phyloP scores from a whole-genome alignment of 2,888 invertebrate species.

The Colostygia pectinataria region DNA sequence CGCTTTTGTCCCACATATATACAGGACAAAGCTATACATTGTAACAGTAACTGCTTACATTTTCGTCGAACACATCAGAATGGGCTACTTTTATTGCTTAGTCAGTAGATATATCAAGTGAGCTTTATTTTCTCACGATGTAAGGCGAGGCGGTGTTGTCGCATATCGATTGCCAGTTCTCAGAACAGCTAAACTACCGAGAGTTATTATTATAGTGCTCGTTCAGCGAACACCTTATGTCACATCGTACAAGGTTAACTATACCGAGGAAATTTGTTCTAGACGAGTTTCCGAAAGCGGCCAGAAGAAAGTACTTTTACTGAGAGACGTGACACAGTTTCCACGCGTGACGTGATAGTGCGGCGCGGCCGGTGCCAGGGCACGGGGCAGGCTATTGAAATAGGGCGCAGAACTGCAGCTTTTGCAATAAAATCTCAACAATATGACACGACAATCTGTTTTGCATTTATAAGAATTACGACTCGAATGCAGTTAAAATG shows the following conservation, averaged over 20 bases:
- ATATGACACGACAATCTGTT: constrained; percentile 16
- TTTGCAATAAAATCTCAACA: constrained; percentile 23
- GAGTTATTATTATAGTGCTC: constrained; percentile 68
- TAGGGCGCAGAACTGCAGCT: constrained; percentile 42
- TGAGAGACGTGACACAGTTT: constrained; percentile 78
- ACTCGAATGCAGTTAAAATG: constrained; percentile 7
- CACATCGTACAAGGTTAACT: constrained; percentile 73
- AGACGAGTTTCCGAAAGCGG: constrained; percentile 79
- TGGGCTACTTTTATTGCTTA: constrained; percentile 25
- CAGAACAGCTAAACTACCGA: constrained; percentile 53
- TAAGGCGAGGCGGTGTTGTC: constrained; percentile 39
- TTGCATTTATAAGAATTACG: constrained; percentile 12
- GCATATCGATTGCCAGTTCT: constrained; percentile 60
- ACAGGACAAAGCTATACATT: constrained; percentile 24
- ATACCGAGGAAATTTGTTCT: constrained; percentile 70
- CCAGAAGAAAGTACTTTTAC: constrained; percentile 82
- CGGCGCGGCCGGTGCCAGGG: constrained; percentile 31
- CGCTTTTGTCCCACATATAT: constrained; percentile 19
- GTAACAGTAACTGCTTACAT: constrained; percentile 27
- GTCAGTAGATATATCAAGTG: constrained; percentile 31
- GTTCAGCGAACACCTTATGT: constrained; percentile 67
- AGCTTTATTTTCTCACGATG: constrained; percentile 46
- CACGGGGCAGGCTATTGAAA: constrained; percentile 31
- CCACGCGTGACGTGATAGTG: constrained; percentile 55
- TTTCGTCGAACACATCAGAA: constrained; percentile 31